A percentile compares a stretch with the other conserved stretches of the same genome.
Conservation (phyloP, 2,113 vertebrate species). For the Odontophorus gujanensis region DNA sequence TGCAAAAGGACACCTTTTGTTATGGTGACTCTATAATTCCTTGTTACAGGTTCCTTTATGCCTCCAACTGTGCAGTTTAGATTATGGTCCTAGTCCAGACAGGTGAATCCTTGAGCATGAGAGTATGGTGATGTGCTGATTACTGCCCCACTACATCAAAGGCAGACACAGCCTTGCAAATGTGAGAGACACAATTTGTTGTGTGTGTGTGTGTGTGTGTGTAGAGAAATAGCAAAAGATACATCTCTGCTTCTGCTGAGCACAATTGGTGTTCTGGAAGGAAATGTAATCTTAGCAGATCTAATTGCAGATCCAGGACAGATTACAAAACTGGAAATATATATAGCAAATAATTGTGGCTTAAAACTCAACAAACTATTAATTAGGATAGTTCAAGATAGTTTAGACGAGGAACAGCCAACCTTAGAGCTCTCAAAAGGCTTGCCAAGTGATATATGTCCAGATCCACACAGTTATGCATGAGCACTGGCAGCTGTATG, state of each 20-base stretch:
- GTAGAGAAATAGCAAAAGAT: not conserved
- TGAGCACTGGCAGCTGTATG: fast-evolving
- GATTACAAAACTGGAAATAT: not conserved
- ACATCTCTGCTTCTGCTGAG: not conserved
- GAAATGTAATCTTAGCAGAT: not conserved
- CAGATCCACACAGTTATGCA: not conserved
- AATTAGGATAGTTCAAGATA: not conserved
- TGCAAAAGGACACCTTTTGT: fast-evolving
- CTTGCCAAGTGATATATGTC: not conserved
- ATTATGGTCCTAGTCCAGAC: not conserved
- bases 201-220: not conserved
- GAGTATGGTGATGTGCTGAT: not conserved
- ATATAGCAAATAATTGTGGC: not conserved
- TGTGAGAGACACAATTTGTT: not conserved
- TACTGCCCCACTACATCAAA: not conserved
- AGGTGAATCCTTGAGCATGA: not conserved
- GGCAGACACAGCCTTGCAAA: not conserved
- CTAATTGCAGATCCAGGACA: not conserved
- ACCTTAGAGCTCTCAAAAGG: not conserved
- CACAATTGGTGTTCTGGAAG: not conserved
- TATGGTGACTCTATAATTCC: not conserved
- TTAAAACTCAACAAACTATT: not conserved
- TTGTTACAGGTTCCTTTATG: not conserved
- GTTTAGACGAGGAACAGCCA: not conserved
- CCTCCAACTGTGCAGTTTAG: not conserved